phyloP scores from a whole-genome alignment of 2,888 invertebrate genomes.

The Rotaria macrura region DNA sequence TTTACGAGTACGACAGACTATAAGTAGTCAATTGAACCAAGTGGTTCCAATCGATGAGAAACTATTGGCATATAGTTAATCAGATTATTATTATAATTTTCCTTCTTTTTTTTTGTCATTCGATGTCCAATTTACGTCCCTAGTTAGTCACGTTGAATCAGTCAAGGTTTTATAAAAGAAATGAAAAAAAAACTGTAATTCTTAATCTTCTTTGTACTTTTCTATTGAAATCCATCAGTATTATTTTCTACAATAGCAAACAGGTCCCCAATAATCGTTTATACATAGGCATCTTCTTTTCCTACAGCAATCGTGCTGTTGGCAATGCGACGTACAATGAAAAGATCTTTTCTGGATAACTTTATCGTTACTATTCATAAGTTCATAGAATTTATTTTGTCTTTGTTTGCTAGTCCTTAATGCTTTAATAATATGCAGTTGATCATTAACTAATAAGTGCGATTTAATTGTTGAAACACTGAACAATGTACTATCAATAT shows the following conservation, averaged over 20 bases:
- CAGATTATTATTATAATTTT: neutral
- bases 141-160: neutral
- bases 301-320: neutral
- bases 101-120: neutral
- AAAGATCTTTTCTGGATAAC: neutral
- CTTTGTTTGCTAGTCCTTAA: neutral
- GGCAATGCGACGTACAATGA: neutral
- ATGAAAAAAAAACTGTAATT: neutral
- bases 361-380: neutral
- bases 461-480: neutral
- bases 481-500: neutral
- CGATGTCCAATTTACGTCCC: neutral
- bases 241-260: constrained; percentile 17
- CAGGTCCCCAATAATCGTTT: constrained; percentile 8
- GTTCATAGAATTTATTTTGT: neutral
- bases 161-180: neutral
- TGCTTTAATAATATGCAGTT: neutral
- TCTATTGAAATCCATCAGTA: neutral
- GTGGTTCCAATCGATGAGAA: neutral
- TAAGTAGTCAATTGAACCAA: neutral
- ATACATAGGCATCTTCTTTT: neutral
- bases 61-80: neutral
- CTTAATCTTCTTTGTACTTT: neutral
- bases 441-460: neutral
- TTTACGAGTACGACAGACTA: neutral